These are phyloP conservation scores for Micoletzkya japonica DNA, from an alignment of 2,888 invertebrate species.

Conservation along the genomic window DNA sequence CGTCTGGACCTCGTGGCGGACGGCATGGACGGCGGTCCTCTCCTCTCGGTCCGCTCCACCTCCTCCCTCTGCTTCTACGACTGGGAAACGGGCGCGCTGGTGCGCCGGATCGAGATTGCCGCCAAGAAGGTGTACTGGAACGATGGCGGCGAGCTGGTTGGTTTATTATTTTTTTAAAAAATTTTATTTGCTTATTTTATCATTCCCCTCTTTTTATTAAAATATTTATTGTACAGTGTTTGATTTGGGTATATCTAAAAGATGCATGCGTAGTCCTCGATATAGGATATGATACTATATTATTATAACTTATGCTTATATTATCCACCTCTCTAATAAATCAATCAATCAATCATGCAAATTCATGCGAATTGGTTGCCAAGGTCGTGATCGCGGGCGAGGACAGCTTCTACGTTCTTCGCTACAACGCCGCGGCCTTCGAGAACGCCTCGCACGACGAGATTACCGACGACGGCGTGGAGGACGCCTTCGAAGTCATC, in stretches of 20 bases:
- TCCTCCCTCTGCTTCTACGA: slow-evolving; percentile 82
- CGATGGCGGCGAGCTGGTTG: slow-evolving; percentile 87
- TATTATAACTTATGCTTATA: neutral
- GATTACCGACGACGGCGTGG: slow-evolving; percentile 86
- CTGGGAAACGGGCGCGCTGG: slow-evolving; percentile 89
- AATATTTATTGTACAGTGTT: neutral
- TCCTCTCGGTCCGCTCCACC: slow-evolving; percentile 69
- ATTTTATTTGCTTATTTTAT: neutral
- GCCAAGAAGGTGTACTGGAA: slow-evolving; percentile 89
- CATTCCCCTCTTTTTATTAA: neutral
- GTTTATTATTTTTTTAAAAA: neutral
- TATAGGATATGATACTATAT: neutral
- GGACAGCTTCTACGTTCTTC: slow-evolving; percentile 89
- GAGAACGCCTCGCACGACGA: slow-evolving; percentile 77
- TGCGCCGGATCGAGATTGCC: slow-evolving; percentile 93
- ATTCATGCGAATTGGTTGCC: slow-evolving; percentile 37
- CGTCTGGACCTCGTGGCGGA: slow-evolving; percentile 85
- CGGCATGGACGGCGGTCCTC: slow-evolving; percentile 82
- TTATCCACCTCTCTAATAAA: neutral
- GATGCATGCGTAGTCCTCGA: neutral
- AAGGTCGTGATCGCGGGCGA: slow-evolving; percentile 85
- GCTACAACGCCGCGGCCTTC: slow-evolving; percentile 83
- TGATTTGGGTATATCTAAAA: no score
- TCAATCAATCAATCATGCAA: neutral
- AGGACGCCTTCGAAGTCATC: slow-evolving; percentile 83